Conservation (phyloP, 92 coral and sea anemone species). For the Porites divaricata region DNA sequence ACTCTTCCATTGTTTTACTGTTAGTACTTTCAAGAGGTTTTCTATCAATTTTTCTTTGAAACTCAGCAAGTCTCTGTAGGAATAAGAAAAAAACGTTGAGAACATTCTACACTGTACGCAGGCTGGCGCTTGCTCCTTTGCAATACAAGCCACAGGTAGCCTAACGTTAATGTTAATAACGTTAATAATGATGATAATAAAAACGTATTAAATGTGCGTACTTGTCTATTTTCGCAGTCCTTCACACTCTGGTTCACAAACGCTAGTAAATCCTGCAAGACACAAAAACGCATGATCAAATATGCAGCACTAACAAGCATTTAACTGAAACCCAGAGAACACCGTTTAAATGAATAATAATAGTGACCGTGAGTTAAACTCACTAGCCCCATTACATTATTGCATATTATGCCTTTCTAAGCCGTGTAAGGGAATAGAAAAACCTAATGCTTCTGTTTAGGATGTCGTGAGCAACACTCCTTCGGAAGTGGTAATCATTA, state of each 20-base stretch:
- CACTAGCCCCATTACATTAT: too few relatives aligned
- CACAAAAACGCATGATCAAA: background rate
- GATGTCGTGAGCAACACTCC: too few relatives aligned
- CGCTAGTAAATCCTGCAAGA: constrained; percentile 87
- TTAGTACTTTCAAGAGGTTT: constrained; percentile 70
- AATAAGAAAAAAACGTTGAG: background rate
- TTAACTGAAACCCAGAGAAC: background rate
- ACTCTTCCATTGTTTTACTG: constrained; percentile 75
- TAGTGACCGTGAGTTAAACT: too few relatives aligned
- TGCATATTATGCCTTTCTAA: too few relatives aligned
- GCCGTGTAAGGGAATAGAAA: too few relatives aligned
- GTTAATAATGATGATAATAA: background rate
- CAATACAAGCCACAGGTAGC: background rate
- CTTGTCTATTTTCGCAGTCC: constrained; percentile 97
- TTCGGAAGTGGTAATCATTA: background rate
- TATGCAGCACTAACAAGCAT: too few relatives aligned
- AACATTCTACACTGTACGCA: too few relatives aligned
- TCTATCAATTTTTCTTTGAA: constrained; percentile 90
- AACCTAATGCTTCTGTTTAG: too few relatives aligned
- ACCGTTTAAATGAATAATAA: background rate
- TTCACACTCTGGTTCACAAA: constrained; percentile 98
- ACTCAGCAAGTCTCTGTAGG: constrained; percentile 84
- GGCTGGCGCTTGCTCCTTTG: background rate
- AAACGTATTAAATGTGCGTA: constrained; percentile 9
- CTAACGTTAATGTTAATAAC: background rate